These are phyloP conservation scores for Drosophila tripunctata DNA, from an alignment of 2,888 invertebrate genomes.

Conservation along the genomic window DNA sequence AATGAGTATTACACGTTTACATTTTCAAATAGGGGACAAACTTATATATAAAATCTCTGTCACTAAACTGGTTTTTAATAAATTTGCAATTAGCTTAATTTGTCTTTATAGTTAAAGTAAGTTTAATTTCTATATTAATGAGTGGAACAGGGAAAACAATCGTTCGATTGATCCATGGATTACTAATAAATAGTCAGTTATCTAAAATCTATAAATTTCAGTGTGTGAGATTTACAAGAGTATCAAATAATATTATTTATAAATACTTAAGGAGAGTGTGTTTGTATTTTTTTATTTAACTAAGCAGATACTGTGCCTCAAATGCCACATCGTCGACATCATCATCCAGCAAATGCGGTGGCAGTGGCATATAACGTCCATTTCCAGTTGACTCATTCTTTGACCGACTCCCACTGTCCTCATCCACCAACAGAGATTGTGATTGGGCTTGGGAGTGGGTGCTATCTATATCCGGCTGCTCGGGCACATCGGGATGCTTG, in stretches of 20 bases:
- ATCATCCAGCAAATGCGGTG: conserved; percentile 68
- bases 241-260: conserved; percentile 15
- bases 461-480: conserved; percentile 34
- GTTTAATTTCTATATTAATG: conserved; percentile 16
- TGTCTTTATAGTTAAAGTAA: conserved; percentile 5
- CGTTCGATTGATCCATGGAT: conserved; percentile 3
- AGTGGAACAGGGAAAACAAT: not conserved
- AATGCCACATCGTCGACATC: conserved; percentile 56
- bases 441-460: too few species aligned
- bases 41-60: not conserved
- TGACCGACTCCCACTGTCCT: conserved; percentile 17
- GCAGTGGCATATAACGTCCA: conserved; percentile 65
- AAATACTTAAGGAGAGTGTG: conserved; percentile 30
- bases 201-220: conserved; percentile 36
- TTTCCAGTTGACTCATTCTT: conserved; percentile 20
- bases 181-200: conserved; percentile 57
- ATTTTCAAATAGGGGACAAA: not conserved
- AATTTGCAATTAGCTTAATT: conserved; percentile 11
- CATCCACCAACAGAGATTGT: conserved; percentile 29
- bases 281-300: conserved; percentile 28
- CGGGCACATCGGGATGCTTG: conserved; percentile 61
- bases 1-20: not conserved
- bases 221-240: conserved; percentile 30
- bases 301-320: conserved; percentile 68
- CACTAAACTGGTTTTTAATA: conserved; percentile 16